phyloP scores from a whole-genome alignment of 2,797 vertebrate genomes.

The Coreius guichenoti region DNA sequence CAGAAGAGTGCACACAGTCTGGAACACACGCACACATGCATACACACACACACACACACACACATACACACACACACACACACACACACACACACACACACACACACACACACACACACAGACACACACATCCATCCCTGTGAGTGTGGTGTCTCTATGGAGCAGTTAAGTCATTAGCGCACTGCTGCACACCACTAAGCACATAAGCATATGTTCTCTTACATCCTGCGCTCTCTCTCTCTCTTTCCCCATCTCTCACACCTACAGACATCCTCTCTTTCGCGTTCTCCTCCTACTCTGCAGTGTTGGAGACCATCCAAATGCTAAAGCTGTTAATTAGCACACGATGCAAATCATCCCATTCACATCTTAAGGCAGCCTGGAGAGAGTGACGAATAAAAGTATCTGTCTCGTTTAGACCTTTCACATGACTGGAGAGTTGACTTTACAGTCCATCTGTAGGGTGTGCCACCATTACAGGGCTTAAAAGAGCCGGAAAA shows the following conservation, averaged over 20 bases:
- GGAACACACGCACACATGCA: slow-evolving; percentile 4
- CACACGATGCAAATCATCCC: slow-evolving; percentile 50
- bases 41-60: slow-evolving; percentile 1
- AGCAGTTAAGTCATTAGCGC: slow-evolving; percentile 75
- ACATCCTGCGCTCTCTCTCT: slow-evolving; percentile 54
- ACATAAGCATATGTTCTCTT: slow-evolving; percentile 61
- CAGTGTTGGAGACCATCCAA: slow-evolving; percentile 56
- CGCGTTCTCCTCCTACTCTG: slow-evolving; percentile 30
- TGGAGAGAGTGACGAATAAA: slow-evolving; percentile 12
- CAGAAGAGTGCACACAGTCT: slow-evolving; percentile 6
- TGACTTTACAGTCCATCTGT: neutral
- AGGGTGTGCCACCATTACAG: neutral
- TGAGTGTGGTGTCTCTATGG: slow-evolving; percentile 64
- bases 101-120: neutral
- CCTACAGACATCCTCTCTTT: slow-evolving; percentile 39
- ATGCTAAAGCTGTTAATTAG: slow-evolving; percentile 51
- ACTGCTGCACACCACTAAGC: slow-evolving; percentile 61
- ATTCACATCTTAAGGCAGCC: slow-evolving; percentile 42
- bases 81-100: slow-evolving; percentile 29
- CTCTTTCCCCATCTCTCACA: slow-evolving; percentile 8
- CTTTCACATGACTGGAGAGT: slow-evolving; percentile 13
- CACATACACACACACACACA: slow-evolving; percentile 5
- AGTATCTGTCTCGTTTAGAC: slow-evolving; percentile 12
- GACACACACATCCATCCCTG: slow-evolving; percentile 45
- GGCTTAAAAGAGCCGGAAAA: neutral